Evolutionary conservation across 2,888 invertebrate genomes (phyloP).

Genomic region (Eupithecia centaureata): DNA sequence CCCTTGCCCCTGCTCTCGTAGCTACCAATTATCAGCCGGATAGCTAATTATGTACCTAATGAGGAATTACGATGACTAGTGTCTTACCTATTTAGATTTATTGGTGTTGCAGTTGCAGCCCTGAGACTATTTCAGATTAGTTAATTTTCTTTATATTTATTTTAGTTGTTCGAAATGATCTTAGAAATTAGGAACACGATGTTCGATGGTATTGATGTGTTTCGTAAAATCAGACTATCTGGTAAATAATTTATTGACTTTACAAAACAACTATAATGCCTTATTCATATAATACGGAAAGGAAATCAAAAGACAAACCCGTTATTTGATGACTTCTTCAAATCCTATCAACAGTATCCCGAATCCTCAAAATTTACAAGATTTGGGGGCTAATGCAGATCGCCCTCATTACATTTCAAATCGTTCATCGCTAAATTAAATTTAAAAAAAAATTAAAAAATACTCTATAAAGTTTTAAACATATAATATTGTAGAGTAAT

Average conservation of each 20-base stretch:
- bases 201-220: too few relatives aligned
- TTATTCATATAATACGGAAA: not conserved
- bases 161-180: not conserved
- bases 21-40: not conserved
- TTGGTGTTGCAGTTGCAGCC: not conserved
- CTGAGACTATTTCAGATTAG: not conserved
- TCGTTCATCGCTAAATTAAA: not conserved
- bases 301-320: not conserved
- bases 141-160: not conserved
- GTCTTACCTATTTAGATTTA: not conserved
- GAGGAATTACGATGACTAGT: not conserved
- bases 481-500: not conserved
- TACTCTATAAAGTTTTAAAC: not conserved
- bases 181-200: not conserved
- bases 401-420: not conserved
- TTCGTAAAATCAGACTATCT: not conserved
- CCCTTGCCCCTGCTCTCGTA: conserved; percentile 10
- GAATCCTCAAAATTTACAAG: not conserved
- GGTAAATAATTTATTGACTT: not conserved
- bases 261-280: not conserved
- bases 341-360: not conserved
- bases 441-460: not conserved
- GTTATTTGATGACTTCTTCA: not conserved
- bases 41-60: not conserved
- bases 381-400: not conserved